phyloP scores from a whole-genome alignment of 2,113 vertebrate species.

The Australoheros scitulus region DNA sequence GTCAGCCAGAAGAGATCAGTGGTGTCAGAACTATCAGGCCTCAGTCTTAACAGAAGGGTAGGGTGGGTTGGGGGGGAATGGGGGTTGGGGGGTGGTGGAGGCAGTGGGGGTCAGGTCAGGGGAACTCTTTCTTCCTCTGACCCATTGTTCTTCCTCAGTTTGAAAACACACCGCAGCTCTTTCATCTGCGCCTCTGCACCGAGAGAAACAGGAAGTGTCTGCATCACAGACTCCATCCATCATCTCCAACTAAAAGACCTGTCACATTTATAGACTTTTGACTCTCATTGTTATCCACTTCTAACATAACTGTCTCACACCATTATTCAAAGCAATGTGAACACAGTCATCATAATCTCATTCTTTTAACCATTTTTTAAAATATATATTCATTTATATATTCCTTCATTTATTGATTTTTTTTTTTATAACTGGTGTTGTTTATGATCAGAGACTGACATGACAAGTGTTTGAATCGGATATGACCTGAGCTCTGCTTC shows the following conservation, averaged over 20 bases:
- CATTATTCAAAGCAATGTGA: slow-evolving; percentile 38
- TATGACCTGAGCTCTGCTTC: slow-evolving; percentile 30
- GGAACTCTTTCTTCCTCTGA: slow-evolving; percentile 79
- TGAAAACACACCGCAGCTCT: slow-evolving; percentile 73
- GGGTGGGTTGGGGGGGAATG: neutral
- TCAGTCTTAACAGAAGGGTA: slow-evolving; percentile 55
- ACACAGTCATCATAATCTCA: slow-evolving; percentile 26
- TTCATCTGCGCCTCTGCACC: slow-evolving; percentile 73
- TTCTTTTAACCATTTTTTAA: neutral
- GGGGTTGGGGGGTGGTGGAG: neutral
- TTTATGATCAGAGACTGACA: slow-evolving; percentile 10
- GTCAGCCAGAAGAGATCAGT: slow-evolving; percentile 71
- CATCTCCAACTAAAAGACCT: slow-evolving; percentile 72
- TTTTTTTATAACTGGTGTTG: neutral
- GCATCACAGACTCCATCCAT: slow-evolving; percentile 78
- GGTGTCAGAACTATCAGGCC: slow-evolving; percentile 67
- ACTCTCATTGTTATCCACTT: slow-evolving; percentile 68
- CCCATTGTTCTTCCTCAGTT: slow-evolving; percentile 78
- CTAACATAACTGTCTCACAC: slow-evolving; percentile 44
- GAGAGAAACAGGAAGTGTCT: slow-evolving; percentile 78
- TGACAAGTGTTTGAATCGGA: slow-evolving; percentile 36
- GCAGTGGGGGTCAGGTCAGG: slow-evolving; percentile 66
- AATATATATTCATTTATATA: neutral
- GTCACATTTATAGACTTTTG: slow-evolving; percentile 73
- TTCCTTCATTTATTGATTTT: slow-evolving; percentile 8